Conservation (phyloP, 64 coral and sea anemone species). For the Montipora capricornis region DNA sequence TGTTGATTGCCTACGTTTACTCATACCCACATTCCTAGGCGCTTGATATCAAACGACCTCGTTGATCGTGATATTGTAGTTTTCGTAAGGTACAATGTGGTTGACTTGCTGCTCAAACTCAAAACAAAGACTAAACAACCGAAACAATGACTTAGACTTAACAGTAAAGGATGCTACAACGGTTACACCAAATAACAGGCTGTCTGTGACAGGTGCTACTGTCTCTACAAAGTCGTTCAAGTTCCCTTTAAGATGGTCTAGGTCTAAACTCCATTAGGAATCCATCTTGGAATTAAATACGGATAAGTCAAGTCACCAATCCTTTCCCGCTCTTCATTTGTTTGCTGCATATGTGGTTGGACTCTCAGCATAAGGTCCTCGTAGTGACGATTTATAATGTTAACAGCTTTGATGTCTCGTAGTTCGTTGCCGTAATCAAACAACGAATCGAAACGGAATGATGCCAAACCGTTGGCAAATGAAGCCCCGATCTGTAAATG, state of each 20-base stretch:
- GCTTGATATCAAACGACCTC: no score
- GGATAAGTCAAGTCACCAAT: constrained; percentile 75
- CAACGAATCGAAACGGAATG: constrained; percentile 72
- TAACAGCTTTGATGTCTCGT: constrained; percentile 22
- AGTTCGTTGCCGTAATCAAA: constrained; percentile 70
- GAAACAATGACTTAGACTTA: no score
- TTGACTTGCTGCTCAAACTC: no score
- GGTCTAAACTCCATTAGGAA: constrained; percentile 67
- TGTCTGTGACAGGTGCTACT: no score
- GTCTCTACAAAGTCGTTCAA: background rate
- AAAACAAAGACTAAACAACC: no score
- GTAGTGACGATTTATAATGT: constrained; percentile 36
- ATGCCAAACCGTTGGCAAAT: background rate
- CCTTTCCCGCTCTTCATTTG: constrained; percentile 26
- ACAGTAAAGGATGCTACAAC: no score
- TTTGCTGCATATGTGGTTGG: constrained; percentile 27
- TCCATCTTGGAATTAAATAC: constrained; percentile 77
- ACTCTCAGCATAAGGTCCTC: background rate
- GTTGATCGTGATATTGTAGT: no score
- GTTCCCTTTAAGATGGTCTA: background rate
- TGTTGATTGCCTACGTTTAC: no score
- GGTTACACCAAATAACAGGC: no score
- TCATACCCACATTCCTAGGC: no score
- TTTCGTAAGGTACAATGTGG: no score
- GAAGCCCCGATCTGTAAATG: constrained; percentile 14